These are phyloP conservation scores for Penelope pileata DNA, from an alignment of 2,113 vertebrate species.

Conservation along the genomic window DNA sequence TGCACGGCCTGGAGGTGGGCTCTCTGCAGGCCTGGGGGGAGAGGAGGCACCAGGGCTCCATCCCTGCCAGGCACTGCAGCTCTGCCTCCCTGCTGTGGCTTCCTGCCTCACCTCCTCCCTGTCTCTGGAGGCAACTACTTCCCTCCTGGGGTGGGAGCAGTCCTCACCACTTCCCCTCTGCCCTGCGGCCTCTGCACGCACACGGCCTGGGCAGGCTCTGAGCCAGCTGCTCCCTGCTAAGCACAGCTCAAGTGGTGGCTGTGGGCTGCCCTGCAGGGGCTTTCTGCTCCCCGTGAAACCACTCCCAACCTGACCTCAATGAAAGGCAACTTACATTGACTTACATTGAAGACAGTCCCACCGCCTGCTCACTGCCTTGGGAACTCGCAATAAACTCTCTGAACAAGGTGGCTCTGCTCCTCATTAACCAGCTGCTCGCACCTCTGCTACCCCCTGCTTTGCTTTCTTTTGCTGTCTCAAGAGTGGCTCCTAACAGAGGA, in stretches of 20 bases:
- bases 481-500: fast-evolving
- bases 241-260: neutral
- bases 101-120: neutral
- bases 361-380: neutral
- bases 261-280: fast-evolving
- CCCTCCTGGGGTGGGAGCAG: neutral
- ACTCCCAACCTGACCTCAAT: neutral
- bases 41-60: neutral
- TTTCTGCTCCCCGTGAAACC: neutral
- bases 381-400: slow-evolving; percentile 46
- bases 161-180: neutral
- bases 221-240: neutral
- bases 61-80: neutral
- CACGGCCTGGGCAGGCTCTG: neutral
- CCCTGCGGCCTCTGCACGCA: fast-evolving
- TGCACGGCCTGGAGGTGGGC: neutral
- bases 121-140: neutral
- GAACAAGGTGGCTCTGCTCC: neutral
- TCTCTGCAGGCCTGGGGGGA: neutral
- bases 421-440: neutral
- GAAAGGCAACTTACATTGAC: neutral
- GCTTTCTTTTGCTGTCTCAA: neutral
- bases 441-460: neutral
- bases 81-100: neutral
- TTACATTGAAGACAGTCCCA: neutral